phyloP scores from a whole-genome alignment of 2,113 vertebrate species.

The Eidolon helvum region DNA sequence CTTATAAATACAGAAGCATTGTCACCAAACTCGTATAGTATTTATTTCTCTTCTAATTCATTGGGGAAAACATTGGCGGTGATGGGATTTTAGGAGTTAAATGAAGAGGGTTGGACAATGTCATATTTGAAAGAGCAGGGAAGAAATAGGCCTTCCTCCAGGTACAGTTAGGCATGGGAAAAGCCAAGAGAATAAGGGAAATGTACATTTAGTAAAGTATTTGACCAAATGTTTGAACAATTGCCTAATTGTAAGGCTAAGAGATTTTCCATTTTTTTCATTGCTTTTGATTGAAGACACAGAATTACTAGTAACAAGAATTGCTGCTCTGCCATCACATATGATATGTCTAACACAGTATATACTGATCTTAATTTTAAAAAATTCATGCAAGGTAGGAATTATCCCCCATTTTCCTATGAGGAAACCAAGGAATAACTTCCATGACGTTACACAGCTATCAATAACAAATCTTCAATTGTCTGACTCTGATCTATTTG shows the following conservation, averaged over 20 bases:
- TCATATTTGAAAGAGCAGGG: background rate
- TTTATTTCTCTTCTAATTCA: background rate
- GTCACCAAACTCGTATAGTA: background rate
- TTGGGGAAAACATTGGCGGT: background rate
- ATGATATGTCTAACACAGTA: background rate
- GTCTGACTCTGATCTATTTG: background rate
- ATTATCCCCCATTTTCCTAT: background rate
- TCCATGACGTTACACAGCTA: background rate
- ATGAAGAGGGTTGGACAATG: background rate
- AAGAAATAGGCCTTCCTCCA: background rate
- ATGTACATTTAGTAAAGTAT: background rate
- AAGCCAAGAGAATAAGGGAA: background rate
- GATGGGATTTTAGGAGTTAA: background rate
- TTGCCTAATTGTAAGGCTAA: background rate
- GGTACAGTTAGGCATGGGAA: background rate
- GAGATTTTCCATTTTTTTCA: background rate
- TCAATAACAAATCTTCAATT: background rate
- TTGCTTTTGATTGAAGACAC: conserved; percentile 1
- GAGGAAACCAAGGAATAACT: background rate
- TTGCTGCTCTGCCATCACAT: background rate
- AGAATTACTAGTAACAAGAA: background rate
- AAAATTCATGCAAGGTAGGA: background rate
- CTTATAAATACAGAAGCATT: background rate
- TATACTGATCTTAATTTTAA: background rate
- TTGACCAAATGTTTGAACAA: background rate